Conservation (phyloP, 2,888 invertebrate genomes). For the Graphium colonna region DNA sequence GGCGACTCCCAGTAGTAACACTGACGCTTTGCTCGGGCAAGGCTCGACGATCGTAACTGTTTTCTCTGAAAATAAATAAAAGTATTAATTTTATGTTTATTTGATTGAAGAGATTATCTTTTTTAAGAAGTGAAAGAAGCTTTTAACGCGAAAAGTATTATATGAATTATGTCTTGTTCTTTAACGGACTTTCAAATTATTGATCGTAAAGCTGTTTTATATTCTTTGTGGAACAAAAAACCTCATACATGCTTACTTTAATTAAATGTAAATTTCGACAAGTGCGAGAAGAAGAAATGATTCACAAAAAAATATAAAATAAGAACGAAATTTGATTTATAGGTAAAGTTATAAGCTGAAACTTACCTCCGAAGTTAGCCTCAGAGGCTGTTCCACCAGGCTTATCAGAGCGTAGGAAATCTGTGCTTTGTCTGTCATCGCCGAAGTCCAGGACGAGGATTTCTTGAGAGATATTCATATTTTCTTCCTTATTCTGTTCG, state of each 20-base stretch:
- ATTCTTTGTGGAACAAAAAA: too few relatives aligned
- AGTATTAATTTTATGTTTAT: constrained; percentile 6
- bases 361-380: constrained; percentile 86
- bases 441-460: constrained; percentile 96
- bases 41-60: constrained; percentile 94
- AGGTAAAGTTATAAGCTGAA: too few relatives aligned
- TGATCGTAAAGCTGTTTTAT: too few relatives aligned
- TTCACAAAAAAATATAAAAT: too few relatives aligned
- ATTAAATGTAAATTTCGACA: too few relatives aligned
- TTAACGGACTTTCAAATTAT: too few relatives aligned
- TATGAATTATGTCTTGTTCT: too few relatives aligned
- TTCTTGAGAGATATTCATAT: constrained; percentile 96
- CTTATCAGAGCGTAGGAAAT: constrained; percentile 88
- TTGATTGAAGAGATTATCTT: too few relatives aligned
- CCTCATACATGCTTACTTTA: too few relatives aligned
- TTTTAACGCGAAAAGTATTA: background rate
- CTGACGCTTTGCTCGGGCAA: constrained; percentile 94
- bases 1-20: constrained; percentile 93
- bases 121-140: too few relatives aligned
- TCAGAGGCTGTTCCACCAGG: constrained; percentile 81
- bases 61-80: constrained; percentile 83
- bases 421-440: constrained; percentile 89
- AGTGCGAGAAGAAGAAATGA: too few relatives aligned
- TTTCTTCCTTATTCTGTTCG: constrained; percentile 84
- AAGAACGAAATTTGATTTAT: too few relatives aligned